Percentiles rank a stretch among this genome's conserved stretches.
phyloP scores from a whole-genome alignment of 2,888 invertebrate species.

The Vesta saturnalis region DNA sequence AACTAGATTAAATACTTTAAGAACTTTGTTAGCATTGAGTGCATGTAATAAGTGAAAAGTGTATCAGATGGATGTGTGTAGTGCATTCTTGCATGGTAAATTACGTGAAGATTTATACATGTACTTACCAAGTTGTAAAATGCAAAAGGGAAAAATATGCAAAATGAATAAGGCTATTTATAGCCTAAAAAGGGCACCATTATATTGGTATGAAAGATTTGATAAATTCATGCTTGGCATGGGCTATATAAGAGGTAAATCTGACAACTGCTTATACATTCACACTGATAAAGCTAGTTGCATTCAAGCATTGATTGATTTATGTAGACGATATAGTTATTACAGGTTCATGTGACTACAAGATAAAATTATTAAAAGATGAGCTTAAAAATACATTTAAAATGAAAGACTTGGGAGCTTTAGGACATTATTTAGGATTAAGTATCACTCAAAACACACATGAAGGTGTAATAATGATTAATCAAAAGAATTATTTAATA shows the following conservation, averaged over 20 bases:
- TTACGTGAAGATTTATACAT: background rate
- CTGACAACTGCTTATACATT: background rate
- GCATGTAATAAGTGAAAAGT: background rate
- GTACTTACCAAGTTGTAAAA: background rate
- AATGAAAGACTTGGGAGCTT: background rate
- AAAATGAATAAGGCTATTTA: background rate
- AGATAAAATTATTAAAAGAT: background rate
- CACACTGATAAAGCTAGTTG: background rate
- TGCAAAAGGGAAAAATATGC: background rate
- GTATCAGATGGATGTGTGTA: constrained; percentile 9
- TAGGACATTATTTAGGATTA: background rate
- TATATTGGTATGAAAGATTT: no score
- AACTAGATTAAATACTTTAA: background rate
- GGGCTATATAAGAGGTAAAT: background rate
- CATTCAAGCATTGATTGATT: background rate
- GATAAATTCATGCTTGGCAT: background rate
- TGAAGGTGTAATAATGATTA: background rate
- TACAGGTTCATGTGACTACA: no score
- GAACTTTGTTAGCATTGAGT: constrained; percentile 1
- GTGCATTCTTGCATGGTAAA: background rate
- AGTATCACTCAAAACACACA: background rate
- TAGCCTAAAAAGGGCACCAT: background rate
- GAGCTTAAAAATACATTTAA: background rate
- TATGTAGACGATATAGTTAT: no score
- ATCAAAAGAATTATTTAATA: background rate